These are phyloP conservation scores for Drosophila albomicans DNA, from an alignment of 1,140 invertebrate genomes.

Conservation along the genomic window DNA sequence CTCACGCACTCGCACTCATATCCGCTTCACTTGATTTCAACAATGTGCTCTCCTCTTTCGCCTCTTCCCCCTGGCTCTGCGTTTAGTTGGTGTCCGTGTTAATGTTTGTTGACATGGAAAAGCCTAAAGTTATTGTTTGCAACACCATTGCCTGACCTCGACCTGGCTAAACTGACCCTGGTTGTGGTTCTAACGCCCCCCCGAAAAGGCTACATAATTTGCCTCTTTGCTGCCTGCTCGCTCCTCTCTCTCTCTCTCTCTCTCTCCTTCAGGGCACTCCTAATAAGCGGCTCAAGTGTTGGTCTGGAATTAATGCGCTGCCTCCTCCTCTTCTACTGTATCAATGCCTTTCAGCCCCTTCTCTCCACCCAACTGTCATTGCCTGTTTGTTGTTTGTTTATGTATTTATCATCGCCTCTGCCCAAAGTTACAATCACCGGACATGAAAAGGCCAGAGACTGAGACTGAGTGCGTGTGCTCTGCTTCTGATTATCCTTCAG, in stretches of 20 bases:
- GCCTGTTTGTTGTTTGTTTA: slow-evolving; percentile 21
- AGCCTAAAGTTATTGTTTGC: slow-evolving; percentile 78
- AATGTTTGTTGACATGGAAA: slow-evolving; percentile 80
- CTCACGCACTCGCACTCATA: not conserved
- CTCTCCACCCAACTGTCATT: slow-evolving; percentile 18
- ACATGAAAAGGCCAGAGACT: slow-evolving; percentile 38
- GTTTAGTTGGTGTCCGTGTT: slow-evolving; percentile 59
- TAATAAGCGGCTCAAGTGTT: slow-evolving; percentile 78
- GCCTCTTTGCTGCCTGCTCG: slow-evolving; percentile 35
- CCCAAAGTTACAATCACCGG: slow-evolving; percentile 61
- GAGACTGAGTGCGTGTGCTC: slow-evolving; percentile 1
- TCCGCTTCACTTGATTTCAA: slow-evolving; percentile 28
- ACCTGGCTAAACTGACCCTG: slow-evolving; percentile 5
- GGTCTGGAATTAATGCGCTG: slow-evolving; percentile 75
- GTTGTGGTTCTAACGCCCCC: slow-evolving; percentile 17
- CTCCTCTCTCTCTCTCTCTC: not conserved
- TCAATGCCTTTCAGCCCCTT: not conserved
- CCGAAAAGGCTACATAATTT: slow-evolving; percentile 58
- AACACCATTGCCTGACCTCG: slow-evolving; percentile 44
- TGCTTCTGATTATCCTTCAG: slow-evolving; percentile 35
- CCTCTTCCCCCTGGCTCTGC: slow-evolving; percentile 19
- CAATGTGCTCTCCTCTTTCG: slow-evolving; percentile 18
- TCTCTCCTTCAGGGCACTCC: slow-evolving; percentile 25
- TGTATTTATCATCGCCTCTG: slow-evolving; percentile 43
- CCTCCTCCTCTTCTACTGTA: not conserved